Evolutionary conservation across 2,888 invertebrate genomes (phyloP).

Genomic region (Myathropa florea): DNA sequence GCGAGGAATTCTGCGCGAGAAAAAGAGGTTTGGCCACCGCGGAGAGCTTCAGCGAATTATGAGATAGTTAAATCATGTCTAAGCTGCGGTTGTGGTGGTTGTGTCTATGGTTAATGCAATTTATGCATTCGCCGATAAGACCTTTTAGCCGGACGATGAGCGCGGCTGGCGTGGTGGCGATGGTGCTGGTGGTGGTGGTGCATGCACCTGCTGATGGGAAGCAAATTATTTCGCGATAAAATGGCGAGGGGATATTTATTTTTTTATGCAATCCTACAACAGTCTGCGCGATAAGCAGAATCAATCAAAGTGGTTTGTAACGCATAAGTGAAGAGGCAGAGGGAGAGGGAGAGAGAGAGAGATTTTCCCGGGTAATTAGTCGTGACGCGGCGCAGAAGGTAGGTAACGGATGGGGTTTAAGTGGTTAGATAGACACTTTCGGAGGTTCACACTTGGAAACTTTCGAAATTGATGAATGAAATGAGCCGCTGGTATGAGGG

Average conservation of each 20-base stretch:
- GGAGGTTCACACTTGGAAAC: not conserved
- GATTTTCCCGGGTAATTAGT: not conserved
- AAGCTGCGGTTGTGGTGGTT: slow-evolving; percentile 29
- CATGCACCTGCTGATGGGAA: slow-evolving; percentile 65
- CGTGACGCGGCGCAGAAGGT: not conserved
- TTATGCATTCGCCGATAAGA: slow-evolving; percentile 65
- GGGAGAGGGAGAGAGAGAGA: not conserved
- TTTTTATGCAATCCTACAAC: slow-evolving; percentile 10
- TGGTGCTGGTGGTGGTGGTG: slow-evolving; percentile 10
- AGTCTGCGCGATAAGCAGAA: slow-evolving; percentile 11
- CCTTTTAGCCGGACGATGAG: not conserved
- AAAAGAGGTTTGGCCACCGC: slow-evolving; percentile 37
- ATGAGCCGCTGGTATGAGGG: too few species aligned
- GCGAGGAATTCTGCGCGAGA: not conserved
- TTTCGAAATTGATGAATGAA: too few species aligned
- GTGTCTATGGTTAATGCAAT: slow-evolving; percentile 66
- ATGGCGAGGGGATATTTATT: slow-evolving; percentile 49
- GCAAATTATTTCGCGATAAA: slow-evolving; percentile 68
- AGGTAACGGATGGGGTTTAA: not conserved
- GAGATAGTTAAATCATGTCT: slow-evolving; percentile 70
- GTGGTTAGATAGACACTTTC: too few species aligned
- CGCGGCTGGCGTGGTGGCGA: not conserved
- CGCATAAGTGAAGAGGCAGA: not conserved
- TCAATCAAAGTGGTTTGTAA: slow-evolving; percentile 29
- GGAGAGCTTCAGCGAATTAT: slow-evolving; percentile 59